Conservation (phyloP, 2,797 vertebrate genomes). For the Lepus oiostolus region DNA sequence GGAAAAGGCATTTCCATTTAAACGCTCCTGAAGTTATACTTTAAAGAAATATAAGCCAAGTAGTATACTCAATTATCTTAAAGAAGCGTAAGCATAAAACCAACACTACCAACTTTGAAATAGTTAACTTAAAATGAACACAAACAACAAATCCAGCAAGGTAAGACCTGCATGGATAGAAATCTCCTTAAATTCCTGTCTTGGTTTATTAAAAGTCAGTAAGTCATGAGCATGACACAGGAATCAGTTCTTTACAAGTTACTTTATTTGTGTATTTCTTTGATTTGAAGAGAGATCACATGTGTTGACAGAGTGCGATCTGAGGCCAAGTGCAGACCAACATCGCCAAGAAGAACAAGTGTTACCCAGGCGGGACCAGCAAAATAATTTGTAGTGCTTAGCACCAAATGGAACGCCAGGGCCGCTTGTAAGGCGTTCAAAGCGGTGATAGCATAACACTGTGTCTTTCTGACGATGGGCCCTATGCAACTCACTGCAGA, state of each 20-base stretch:
- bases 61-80: not conserved
- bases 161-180: not conserved
- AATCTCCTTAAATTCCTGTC: not conserved
- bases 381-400: not conserved
- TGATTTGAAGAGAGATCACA: not conserved
- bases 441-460: not conserved
- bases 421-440: conserved; percentile 30
- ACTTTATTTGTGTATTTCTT: conserved; percentile 37
- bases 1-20: conserved; percentile 25
- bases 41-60: conserved; percentile 17
- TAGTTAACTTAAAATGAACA: not conserved
- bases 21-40: conserved; percentile 13
- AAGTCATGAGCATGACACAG: not conserved
- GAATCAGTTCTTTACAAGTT: conserved; percentile 25
- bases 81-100: not conserved
- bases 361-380: not conserved
- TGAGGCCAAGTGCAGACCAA: not conserved
- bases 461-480: not conserved
- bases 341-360: not conserved
- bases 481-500: not conserved
- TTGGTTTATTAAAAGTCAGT: conserved; percentile 35
- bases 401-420: not conserved
- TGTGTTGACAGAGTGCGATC: not conserved
- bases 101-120: not conserved
- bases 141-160: not conserved